Evolutionary conservation across 2,888 invertebrate genomes (phyloP).

Genomic region (Germaria angustata): DNA sequence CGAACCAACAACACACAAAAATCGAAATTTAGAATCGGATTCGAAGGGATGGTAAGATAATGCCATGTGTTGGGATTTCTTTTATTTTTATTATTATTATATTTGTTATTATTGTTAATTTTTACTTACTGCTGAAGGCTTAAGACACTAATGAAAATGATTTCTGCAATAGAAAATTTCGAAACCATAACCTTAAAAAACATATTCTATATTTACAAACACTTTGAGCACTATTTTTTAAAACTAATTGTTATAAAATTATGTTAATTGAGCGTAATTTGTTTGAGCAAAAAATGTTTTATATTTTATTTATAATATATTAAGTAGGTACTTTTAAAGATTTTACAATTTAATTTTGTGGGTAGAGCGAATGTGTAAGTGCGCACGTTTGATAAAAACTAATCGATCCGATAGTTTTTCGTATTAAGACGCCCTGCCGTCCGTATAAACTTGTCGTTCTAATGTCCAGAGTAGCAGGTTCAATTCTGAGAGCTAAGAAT

Average conservation of each 20-base stretch:
- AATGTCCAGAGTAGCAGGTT: constrained; percentile 44
- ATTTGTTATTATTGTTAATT: too few relatives aligned
- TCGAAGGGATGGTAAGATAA: too few relatives aligned
- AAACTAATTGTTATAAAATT: neutral
- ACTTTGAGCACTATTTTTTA: neutral
- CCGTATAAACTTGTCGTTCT: constrained; percentile 16
- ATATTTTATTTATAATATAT: neutral
- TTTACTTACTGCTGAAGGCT: too few relatives aligned
- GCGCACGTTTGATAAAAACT: constrained; percentile 12
- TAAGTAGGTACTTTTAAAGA: neutral
- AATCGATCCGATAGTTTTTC: constrained; percentile 21
- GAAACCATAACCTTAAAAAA: neutral
- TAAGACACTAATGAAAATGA: too few relatives aligned
- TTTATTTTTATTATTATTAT: too few relatives aligned
- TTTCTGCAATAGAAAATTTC: neutral
- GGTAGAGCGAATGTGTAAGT: neutral
- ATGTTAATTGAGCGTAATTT: neutral
- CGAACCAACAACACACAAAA: too few relatives aligned
- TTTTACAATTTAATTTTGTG: neutral
- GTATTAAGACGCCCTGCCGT: neutral
- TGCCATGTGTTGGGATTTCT: too few relatives aligned
- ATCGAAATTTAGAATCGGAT: too few relatives aligned
- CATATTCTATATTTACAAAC: neutral
- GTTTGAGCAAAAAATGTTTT: constrained; percentile 3
- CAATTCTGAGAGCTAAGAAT: constrained; percentile 21